phyloP scores from a whole-genome alignment of 2,113 vertebrate species.

The Potamarius usumacintae region DNA sequence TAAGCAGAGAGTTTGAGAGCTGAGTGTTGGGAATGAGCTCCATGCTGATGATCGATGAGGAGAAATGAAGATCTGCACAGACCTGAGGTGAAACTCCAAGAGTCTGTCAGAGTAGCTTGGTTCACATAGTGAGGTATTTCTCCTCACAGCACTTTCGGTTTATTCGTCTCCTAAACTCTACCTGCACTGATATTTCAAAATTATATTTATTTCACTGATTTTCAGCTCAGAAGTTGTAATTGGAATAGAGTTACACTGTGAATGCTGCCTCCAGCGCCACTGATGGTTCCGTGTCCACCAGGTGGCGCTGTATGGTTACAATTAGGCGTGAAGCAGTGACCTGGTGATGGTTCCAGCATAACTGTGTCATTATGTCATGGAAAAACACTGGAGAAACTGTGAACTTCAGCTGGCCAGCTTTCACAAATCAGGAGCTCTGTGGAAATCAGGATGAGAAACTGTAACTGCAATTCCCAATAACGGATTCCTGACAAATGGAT shows the following conservation, averaged over 20 bases:
- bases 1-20: background rate
- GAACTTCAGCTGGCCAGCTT: background rate
- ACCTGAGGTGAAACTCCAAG: background rate
- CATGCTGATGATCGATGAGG: background rate
- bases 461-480: background rate
- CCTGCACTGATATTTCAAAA: background rate
- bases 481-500: background rate
- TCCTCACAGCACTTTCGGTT: background rate
- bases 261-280: background rate
- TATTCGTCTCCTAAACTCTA: no score
- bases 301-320: background rate
- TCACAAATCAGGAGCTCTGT: background rate
- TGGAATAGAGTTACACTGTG: no score
- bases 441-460: background rate
- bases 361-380: background rate
- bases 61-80: background rate
- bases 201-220: background rate
- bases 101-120: background rate
- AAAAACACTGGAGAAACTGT: constrained; percentile 12
- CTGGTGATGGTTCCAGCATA: background rate
- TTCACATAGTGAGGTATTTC: background rate
- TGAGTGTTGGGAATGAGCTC: background rate
- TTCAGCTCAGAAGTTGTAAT: background rate
- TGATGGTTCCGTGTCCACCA: background rate
- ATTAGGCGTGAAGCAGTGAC: background rate